These are phyloP conservation scores for Germaria angustata DNA, from an alignment of 2,888 invertebrate genomes.

Conservation along the genomic window DNA sequence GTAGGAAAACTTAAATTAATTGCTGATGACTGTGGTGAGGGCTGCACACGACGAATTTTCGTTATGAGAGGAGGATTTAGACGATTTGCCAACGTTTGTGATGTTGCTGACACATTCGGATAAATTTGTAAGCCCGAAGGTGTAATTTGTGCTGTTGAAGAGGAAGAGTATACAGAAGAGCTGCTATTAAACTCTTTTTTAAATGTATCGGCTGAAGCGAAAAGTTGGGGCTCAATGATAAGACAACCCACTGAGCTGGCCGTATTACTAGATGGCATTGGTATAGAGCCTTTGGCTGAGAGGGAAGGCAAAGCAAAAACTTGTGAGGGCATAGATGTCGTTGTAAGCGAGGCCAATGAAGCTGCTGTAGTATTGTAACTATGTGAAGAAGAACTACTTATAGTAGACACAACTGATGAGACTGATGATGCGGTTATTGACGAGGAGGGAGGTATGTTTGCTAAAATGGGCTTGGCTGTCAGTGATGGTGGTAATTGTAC, in stretches of 20 bases:
- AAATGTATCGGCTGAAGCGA: slow-evolving; percentile 76
- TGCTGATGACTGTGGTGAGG: slow-evolving; percentile 76
- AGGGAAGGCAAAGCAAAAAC: slow-evolving; percentile 74
- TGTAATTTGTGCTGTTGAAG: slow-evolving; percentile 66
- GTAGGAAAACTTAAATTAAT: slow-evolving; percentile 75
- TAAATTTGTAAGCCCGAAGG: slow-evolving; percentile 74
- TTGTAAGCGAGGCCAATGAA: slow-evolving; percentile 33
- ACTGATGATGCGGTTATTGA: slow-evolving; percentile 68
- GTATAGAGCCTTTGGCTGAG: slow-evolving; percentile 69
- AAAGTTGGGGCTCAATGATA: slow-evolving; percentile 76
- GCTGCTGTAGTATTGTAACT: slow-evolving; percentile 40
- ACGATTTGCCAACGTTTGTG: slow-evolving; percentile 52
- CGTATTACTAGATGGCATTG: slow-evolving; percentile 72
- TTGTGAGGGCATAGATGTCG: slow-evolving; percentile 67
- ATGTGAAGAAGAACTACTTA: slow-evolving; percentile 27
- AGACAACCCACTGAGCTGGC: slow-evolving; percentile 75
- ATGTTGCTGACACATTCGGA: slow-evolving; percentile 68
- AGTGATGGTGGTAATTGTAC: slow-evolving; percentile 69
- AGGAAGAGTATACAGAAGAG: slow-evolving; percentile 18
- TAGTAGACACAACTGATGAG: slow-evolving; percentile 53
- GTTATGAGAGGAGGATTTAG: slow-evolving; percentile 70
- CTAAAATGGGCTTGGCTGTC: slow-evolving; percentile 61
- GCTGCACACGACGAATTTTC: slow-evolving; percentile 75
- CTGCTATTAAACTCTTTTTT: slow-evolving; percentile 73
- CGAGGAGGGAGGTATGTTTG: slow-evolving; percentile 39